Evolutionary conservation across 2,113 vertebrate genomes (phyloP).

Genomic region (Puntigrus tetrazona): DNA sequence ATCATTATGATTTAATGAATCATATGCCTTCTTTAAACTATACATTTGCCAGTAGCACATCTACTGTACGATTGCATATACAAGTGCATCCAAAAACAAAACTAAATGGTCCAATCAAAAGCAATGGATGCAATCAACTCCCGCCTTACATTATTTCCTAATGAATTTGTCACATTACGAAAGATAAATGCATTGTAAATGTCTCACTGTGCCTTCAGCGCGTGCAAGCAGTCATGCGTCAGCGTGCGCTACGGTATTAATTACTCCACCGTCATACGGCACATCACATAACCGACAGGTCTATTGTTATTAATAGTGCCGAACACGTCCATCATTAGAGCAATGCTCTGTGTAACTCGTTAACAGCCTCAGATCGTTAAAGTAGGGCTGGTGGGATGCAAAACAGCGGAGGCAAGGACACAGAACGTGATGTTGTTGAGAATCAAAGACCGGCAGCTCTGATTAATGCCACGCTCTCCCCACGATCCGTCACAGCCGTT

Average conservation of each 20-base stretch:
- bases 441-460: slow-evolving; percentile 51
- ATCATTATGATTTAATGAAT: no score
- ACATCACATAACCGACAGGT: slow-evolving; percentile 53
- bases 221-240: not conserved
- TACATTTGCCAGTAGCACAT: no score
- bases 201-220: no score
- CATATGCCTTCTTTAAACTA: no score
- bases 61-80: no score
- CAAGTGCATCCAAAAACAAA: not conserved
- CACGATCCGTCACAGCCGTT: slow-evolving; percentile 67
- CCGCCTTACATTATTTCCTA: not conserved
- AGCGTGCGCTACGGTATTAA: not conserved
- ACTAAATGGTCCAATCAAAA: no score
- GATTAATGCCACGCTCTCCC: slow-evolving; percentile 67
- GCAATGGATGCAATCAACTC: not conserved
- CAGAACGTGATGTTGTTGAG: slow-evolving; percentile 63
- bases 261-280: slow-evolving; percentile 33
- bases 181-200: not conserved
- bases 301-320: slow-evolving; percentile 49
- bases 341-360: slow-evolving; percentile 40
- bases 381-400: slow-evolving; percentile 9
- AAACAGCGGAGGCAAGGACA: slow-evolving; percentile 46
- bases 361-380: slow-evolving; percentile 38
- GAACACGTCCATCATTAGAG: slow-evolving; percentile 56
- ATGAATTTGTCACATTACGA: not conserved